Conservation (phyloP, 30 jellyfish, hydroid and myxozoan genomes). For the Cassiopea andromeda region DNA sequence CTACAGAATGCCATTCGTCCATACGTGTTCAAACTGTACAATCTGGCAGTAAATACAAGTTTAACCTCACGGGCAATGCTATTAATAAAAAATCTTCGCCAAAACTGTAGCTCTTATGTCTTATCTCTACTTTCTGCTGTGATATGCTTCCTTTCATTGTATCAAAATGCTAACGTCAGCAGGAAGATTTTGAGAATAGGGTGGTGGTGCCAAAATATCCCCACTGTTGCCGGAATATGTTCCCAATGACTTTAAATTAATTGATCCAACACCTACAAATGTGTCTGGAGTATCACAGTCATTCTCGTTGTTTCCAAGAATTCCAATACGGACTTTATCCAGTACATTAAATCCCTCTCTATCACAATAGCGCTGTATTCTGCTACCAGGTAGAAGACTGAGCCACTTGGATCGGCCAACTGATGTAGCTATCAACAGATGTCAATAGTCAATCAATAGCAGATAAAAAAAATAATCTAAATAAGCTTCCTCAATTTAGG, state of each 20-base stretch:
- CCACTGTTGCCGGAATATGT: background rate
- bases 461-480: no score
- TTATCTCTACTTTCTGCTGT: no score
- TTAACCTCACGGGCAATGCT: no score
- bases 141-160: background rate
- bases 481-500: background rate
- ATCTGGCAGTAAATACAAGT: no score
- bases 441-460: background rate
- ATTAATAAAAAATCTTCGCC: no score
- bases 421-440: background rate
- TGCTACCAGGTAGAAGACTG: background rate
- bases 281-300: constrained; percentile 37
- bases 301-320: constrained; percentile 27
- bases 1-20: no score
- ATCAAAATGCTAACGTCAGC: background rate
- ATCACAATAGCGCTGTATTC: constrained; percentile 34
- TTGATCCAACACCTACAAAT: constrained; percentile 28
- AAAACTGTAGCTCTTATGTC: no score
- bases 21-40: no score
- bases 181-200: background rate
- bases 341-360: constrained; percentile 38
- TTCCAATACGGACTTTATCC: constrained; percentile 17
- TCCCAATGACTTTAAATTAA: background rate
- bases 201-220: background rate
- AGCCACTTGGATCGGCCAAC: constrained; percentile 48